phyloP scores from a whole-genome alignment of 1,140 invertebrate species.

The Dreissena rostriformis region DNA sequence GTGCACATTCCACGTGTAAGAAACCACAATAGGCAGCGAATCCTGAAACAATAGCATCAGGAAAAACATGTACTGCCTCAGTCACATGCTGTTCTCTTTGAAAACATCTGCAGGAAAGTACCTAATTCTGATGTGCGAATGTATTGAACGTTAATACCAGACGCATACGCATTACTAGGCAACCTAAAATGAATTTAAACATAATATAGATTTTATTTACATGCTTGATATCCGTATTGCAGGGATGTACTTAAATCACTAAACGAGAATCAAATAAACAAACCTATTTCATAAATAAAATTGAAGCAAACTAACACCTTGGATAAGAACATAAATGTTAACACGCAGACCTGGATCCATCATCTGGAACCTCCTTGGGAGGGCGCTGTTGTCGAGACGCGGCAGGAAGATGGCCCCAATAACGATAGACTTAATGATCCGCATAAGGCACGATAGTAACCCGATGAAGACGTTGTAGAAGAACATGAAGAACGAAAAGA shows the following conservation, averaged over 20 bases:
- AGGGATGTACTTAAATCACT: not conserved
- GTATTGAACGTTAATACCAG: not conserved
- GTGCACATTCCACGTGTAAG: constrained; percentile 64
- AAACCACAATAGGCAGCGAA: constrained; percentile 66
- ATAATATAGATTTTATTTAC: not conserved
- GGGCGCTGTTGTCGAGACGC: constrained; percentile 63
- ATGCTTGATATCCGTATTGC: not conserved
- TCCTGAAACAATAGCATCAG: constrained; percentile 48
- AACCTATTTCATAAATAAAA: not conserved
- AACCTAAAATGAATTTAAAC: not conserved
- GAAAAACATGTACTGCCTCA: not conserved
- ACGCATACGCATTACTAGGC: not conserved
- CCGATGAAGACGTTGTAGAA: constrained; percentile 72
- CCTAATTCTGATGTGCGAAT: not conserved
- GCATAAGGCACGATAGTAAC: constrained; percentile 62
- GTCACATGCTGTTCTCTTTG: not conserved
- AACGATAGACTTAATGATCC: constrained; percentile 64
- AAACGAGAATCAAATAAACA: not conserved
- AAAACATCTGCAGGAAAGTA: not conserved
- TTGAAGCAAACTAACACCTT: not conserved
- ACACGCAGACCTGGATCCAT: constrained; percentile 64
- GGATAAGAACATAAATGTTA: constrained; percentile 35
- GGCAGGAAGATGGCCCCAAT: constrained; percentile 62
- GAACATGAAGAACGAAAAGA: constrained; percentile 68
- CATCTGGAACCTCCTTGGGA: constrained; percentile 63